Conservation (phyloP, 1,140 invertebrate species). For the Trichomalopsis sarcophagae region DNA sequence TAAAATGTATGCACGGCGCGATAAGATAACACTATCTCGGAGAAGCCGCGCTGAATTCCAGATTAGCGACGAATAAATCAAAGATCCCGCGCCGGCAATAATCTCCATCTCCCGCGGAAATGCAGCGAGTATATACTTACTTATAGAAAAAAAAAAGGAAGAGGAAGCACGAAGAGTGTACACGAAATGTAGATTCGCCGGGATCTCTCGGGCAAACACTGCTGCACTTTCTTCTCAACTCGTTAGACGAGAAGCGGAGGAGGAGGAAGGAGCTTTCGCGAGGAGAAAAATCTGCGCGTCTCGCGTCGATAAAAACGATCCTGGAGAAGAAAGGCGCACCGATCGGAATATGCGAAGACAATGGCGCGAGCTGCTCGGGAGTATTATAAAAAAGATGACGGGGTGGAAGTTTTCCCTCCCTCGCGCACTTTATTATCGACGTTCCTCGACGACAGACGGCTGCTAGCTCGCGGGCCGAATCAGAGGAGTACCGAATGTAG, state of each 20-base stretch:
- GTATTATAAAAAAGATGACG: background rate
- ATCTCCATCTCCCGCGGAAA: background rate
- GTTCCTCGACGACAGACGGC: background rate
- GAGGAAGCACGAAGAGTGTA: background rate
- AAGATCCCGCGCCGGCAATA: background rate
- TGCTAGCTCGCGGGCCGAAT: background rate
- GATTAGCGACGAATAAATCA: background rate
- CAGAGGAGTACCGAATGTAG: constrained; percentile 12
- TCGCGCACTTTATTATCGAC: constrained; percentile 22
- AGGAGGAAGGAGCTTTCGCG: background rate
- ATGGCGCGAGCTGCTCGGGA: constrained; percentile 4
- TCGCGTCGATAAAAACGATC: background rate
- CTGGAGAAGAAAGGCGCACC: background rate
- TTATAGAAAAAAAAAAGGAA: background rate
- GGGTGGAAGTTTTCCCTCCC: background rate
- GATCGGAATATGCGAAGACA: constrained; percentile 32
- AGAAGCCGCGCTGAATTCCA: background rate
- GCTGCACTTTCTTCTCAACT: constrained; percentile 34
- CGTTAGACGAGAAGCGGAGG: background rate
- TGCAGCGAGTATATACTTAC: too few relatives aligned
- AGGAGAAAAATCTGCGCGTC: background rate
- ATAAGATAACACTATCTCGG: background rate
- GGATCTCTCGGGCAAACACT: constrained; percentile 28
- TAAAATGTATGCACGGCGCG: background rate
- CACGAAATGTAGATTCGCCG: constrained; percentile 36